phyloP scores from a whole-genome alignment of 64 coral and sea anemone species.

The Montipora foliosa region DNA sequence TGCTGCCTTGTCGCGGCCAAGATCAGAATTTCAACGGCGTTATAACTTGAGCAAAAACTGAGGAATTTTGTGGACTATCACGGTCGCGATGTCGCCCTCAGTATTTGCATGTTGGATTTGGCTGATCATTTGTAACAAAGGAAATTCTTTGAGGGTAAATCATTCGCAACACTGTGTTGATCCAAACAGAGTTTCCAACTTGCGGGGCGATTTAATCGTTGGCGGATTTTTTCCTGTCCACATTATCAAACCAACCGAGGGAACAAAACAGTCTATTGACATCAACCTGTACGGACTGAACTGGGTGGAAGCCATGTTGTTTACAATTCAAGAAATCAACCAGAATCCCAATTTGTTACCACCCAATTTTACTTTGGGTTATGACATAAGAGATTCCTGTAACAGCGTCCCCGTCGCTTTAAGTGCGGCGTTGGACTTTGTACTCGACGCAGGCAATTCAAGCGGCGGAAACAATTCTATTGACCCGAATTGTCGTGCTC shows the following conservation, averaged over 20 bases:
- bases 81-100: neutral
- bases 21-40: neutral
- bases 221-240: constrained; percentile 89
- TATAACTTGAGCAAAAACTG: neutral
- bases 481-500: constrained; percentile 3
- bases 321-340: constrained; percentile 77
- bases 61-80: neutral
- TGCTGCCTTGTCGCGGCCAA: no score
- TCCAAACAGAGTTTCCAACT: neutral
- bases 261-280: constrained; percentile 28
- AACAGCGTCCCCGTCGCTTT: constrained; percentile 82
- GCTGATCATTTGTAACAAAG: constrained; percentile 13
- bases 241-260: constrained; percentile 6
- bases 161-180: constrained; percentile 20
- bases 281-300: constrained; percentile 81
- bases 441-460: constrained; percentile 50
- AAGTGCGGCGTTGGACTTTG: constrained; percentile 67
- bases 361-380: constrained; percentile 68
- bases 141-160: neutral
- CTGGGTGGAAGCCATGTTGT: constrained; percentile 95
- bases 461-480: neutral
- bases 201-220: constrained; percentile 37
- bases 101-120: constrained; percentile 33
- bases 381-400: constrained; percentile 92
- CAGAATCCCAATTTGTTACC: constrained; percentile 30